These are phyloP conservation scores for Spodoptera litura DNA, from an alignment of 1,140 invertebrate species.

Conservation along the genomic window DNA sequence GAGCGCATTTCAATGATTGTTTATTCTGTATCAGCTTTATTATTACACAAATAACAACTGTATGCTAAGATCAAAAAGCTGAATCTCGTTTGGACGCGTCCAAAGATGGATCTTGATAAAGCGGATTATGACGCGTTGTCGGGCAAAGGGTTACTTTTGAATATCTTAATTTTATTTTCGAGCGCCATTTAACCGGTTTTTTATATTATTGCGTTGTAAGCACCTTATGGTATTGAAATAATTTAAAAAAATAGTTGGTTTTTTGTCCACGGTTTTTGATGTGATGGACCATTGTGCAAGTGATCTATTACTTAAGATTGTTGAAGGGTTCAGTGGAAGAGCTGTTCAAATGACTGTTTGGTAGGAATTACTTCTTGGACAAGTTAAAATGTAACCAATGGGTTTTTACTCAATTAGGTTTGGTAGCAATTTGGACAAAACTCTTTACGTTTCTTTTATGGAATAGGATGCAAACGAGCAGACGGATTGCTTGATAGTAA, in stretches of 20 bases:
- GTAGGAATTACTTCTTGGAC: not conserved
- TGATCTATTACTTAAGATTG: not conserved
- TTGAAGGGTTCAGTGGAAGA: not conserved
- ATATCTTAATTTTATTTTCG: slow-evolving; percentile 64
- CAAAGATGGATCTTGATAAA: slow-evolving; percentile 49
- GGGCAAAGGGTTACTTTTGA: slow-evolving; percentile 55
- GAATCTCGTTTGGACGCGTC: not conserved
- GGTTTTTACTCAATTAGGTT: too few relatives aligned
- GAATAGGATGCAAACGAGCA: too few relatives aligned
- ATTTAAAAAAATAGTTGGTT: slow-evolving; percentile 21
- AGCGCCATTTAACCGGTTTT: slow-evolving; percentile 46
- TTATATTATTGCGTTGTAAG: slow-evolving; percentile 45
- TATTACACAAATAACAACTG: not conserved
- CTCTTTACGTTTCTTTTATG: too few relatives aligned
- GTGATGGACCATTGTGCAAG: slow-evolving; percentile 34
- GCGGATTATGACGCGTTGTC: slow-evolving; percentile 50
- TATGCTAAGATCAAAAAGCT: slow-evolving; percentile 13
- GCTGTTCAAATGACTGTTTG: not conserved
- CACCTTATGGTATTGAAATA: slow-evolving; percentile 33
- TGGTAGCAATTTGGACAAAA: too few relatives aligned
- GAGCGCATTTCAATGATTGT: slow-evolving; percentile 41
- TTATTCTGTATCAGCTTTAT: slow-evolving; percentile 25
- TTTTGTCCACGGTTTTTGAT: slow-evolving; percentile 18
- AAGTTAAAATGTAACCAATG: too few relatives aligned
- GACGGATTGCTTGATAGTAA: too few relatives aligned